A percentile compares a stretch with the other conserved stretches of the same genome.
phyloP scores from a whole-genome alignment of 2,113 vertebrate genomes.

The Murina feae region DNA sequence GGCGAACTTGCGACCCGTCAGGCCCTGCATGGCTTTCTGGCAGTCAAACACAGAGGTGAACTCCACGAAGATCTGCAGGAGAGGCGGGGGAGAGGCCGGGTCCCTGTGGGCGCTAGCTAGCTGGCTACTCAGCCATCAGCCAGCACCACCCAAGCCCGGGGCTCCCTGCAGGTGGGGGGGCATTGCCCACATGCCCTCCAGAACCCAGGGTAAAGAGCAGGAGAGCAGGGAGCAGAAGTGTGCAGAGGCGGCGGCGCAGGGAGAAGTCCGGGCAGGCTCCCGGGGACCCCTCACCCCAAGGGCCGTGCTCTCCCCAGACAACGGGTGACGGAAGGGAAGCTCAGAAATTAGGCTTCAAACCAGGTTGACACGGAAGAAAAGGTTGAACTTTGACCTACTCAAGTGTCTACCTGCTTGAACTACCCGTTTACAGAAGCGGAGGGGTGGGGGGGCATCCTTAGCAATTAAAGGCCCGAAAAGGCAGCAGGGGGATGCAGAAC shows the following conservation, averaged over 20 bases:
- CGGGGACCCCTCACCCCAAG: not conserved
- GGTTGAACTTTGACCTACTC: not conserved
- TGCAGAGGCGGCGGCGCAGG: not conserved
- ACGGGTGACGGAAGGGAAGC: not conserved
- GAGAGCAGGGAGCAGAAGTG: not conserved
- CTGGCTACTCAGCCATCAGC: not conserved
- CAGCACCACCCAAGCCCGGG: not conserved
- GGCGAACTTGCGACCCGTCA: slow-evolving; percentile 94
- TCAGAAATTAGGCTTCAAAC: not conserved
- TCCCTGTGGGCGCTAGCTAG: not conserved
- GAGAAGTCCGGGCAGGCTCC: no score
- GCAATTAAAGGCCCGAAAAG: not conserved
- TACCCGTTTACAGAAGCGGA: not conserved
- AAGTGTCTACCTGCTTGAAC: not conserved
- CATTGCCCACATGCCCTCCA: not conserved
- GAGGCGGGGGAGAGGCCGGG: not conserved
- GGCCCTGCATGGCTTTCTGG: slow-evolving; percentile 96
- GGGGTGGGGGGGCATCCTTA: no score
- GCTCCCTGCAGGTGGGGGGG: not conserved
- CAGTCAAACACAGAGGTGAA: slow-evolving; percentile 94
- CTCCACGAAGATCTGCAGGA: slow-evolving; percentile 91
- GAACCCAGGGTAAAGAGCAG: not conserved
- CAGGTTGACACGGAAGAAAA: not conserved
- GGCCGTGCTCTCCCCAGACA: not conserved
- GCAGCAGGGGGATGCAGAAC: rapidly evolving